Evolutionary conservation across 2,113 vertebrate genomes (phyloP).

Genomic region (Prochilodus magdalenae): DNA sequence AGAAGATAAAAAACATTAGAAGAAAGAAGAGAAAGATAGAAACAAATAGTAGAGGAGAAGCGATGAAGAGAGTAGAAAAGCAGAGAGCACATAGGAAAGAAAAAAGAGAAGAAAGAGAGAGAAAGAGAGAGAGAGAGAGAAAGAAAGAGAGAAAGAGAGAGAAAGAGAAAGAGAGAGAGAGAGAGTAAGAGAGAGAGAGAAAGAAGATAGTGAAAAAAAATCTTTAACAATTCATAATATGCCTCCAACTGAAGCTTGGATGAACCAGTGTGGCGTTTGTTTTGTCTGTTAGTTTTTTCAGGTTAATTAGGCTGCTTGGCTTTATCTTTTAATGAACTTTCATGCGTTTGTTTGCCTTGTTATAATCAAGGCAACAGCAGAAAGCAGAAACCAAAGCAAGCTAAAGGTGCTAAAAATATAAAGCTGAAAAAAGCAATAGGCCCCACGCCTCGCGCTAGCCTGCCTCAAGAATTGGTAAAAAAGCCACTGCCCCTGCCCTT

Average conservation of each 20-base stretch:
- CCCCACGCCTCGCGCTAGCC: slow-evolving; percentile 85
- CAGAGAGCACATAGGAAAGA: neutral
- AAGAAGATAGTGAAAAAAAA: slow-evolving; percentile 72
- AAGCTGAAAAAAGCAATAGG: slow-evolving; percentile 98
- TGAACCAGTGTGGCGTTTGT: slow-evolving; percentile 93
- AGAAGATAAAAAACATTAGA: neutral
- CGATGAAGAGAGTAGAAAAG: neutral
- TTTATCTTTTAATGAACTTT: slow-evolving; percentile 99
- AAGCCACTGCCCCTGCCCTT: slow-evolving; percentile 99
- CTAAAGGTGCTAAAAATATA: slow-evolving; percentile 99
- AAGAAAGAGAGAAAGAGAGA: neutral
- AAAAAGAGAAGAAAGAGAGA: neutral
- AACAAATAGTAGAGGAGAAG: no score
- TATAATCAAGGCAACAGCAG: slow-evolving; percentile 99
- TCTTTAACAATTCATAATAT: slow-evolving; percentile 92
- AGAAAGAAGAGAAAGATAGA: neutral
- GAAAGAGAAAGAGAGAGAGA: slow-evolving; percentile 14
- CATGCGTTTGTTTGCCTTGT: slow-evolving; percentile 99
- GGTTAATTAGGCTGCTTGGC: slow-evolving; percentile 99
- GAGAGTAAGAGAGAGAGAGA: slow-evolving; percentile 54
- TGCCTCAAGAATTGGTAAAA: slow-evolving; percentile 96
- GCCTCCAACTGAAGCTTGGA: slow-evolving; percentile 88
- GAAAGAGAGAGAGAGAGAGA: neutral
- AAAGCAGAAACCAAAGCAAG: slow-evolving; percentile 99
- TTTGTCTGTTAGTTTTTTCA: slow-evolving; percentile 96